phyloP scores from a whole-genome alignment of 2,113 vertebrate species.

The Furnarius figulus region DNA sequence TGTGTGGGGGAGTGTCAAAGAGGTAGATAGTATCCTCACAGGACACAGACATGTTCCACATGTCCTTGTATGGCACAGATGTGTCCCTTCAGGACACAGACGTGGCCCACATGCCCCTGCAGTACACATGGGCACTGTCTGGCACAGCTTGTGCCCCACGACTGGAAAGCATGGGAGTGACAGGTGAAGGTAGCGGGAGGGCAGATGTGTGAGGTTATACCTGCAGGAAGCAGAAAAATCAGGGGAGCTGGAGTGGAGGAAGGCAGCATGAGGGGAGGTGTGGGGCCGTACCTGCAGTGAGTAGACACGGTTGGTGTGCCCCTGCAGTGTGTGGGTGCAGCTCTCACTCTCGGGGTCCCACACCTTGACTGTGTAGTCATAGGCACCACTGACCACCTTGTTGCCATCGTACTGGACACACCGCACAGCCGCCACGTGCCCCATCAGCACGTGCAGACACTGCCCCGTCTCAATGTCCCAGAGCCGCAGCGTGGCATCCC shows the following conservation, averaged over 20 bases:
- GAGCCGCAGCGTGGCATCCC: constrained; percentile 62
- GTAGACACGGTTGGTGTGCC: constrained; percentile 70
- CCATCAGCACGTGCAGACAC: constrained; percentile 68
- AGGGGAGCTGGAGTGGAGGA: background rate
- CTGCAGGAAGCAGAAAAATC: background rate
- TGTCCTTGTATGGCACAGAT: background rate
- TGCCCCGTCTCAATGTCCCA: constrained; percentile 72
- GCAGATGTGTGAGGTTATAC: background rate
- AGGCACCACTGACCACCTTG: constrained; percentile 67
- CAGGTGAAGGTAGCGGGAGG: background rate
- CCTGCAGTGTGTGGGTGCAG: constrained; percentile 70
- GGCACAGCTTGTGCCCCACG: background rate
- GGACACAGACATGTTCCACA: background rate
- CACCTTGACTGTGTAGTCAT: constrained; percentile 71
- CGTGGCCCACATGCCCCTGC: no score
- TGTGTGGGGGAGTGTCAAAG: no score
- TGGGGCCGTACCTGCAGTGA: constrained; percentile 48
- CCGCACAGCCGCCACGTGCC: constrained; percentile 68
- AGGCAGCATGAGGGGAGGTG: accelerated
- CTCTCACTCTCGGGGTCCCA: constrained; percentile 72
- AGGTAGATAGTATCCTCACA: background rate
- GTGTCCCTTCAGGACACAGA: accelerated
- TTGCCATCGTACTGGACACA: constrained; percentile 65
- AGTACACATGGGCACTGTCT: background rate
- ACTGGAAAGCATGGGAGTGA: background rate